phyloP scores from a whole-genome alignment of 2,888 invertebrate genomes.

The Trypoxylon attenuatum region DNA sequence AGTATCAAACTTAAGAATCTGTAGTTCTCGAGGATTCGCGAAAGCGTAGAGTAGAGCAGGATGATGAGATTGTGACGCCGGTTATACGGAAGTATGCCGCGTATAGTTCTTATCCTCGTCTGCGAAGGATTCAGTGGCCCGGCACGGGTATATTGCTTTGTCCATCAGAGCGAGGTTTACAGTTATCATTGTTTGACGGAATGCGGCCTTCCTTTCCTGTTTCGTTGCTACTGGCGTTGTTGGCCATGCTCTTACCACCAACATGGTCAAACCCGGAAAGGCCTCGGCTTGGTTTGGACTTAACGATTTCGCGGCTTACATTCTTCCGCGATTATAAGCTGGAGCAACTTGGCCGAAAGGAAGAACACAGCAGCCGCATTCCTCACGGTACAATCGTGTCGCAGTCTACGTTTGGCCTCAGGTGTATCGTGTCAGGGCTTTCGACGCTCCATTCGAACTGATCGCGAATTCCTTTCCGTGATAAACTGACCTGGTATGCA shows the following conservation, averaged over 20 bases:
- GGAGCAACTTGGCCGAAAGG: not conserved
- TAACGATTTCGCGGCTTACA: constrained; percentile 24
- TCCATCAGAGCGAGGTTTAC: constrained; percentile 42
- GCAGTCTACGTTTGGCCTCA: constrained; percentile 5
- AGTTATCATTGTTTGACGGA: constrained; percentile 60
- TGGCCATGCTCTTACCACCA: constrained; percentile 4
- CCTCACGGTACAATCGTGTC: constrained; percentile 1
- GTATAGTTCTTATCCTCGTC: not conserved
- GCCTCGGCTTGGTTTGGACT: constrained; percentile 16
- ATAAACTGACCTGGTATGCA: constrained; percentile 28
- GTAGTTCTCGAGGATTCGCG: no score
- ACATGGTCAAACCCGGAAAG: constrained; percentile 35
- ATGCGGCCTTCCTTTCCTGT: constrained; percentile 57
- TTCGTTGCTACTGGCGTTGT: constrained; percentile 24
- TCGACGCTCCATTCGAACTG: not conserved
- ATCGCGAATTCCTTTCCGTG: constrained; percentile 18
- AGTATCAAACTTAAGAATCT: no score
- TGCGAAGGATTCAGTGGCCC: constrained; percentile 11
- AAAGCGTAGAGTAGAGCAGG: no score
- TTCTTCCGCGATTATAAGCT: constrained; percentile 33
- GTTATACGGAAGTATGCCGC: not conserved
- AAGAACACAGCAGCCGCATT: constrained; percentile 12
- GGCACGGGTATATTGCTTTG: constrained; percentile 10
- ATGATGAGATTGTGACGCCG: constrained; percentile 5
- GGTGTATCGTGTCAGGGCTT: constrained; percentile 8